Conservation (phyloP, 2,888 invertebrate genomes). For the Ochropleura plecta region DNA sequence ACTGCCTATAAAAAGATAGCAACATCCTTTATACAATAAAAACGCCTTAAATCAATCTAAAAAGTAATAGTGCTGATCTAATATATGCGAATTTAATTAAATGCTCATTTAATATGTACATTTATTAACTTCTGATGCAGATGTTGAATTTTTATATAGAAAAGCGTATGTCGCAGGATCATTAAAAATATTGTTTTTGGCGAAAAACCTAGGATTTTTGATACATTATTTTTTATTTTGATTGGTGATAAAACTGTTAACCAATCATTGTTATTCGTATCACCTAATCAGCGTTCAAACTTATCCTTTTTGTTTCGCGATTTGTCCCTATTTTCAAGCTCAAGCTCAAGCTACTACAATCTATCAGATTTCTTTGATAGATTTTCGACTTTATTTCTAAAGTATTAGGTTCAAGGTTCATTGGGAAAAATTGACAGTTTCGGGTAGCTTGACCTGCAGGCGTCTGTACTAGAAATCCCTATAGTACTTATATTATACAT, state of each 20-base stretch:
- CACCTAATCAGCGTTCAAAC: not conserved
- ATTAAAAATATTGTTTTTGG: not conserved
- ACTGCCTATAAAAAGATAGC: constrained; percentile 5
- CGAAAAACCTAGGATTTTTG: not conserved
- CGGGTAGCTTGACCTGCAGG: too few species aligned
- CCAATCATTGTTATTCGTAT: not conserved
- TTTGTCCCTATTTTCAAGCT: not conserved
- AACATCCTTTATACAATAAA: constrained; percentile 15
- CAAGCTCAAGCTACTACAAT: too few species aligned
- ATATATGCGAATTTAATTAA: constrained; percentile 40
- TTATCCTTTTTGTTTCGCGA: not conserved
- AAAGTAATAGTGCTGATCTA: constrained; percentile 7
- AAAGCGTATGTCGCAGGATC: constrained; percentile 1
- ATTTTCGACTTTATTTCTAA: too few species aligned
- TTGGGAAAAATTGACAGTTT: too few species aligned
- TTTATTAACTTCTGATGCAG: constrained; percentile 30
- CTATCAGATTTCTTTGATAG: too few species aligned
- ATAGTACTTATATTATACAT: too few species aligned
- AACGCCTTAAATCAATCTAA: constrained; percentile 17
- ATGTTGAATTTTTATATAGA: constrained; percentile 25
- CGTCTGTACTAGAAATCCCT: too few species aligned
- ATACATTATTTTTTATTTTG: too few species aligned
- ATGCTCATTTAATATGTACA: constrained; percentile 39
- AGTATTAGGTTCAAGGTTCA: too few species aligned
- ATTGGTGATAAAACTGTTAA: too few species aligned